Evolutionary conservation across 2,888 invertebrate genomes (phyloP), one percentile per base, ranked within the genome.

Genomic region (Anorthoa munda): DNA sequence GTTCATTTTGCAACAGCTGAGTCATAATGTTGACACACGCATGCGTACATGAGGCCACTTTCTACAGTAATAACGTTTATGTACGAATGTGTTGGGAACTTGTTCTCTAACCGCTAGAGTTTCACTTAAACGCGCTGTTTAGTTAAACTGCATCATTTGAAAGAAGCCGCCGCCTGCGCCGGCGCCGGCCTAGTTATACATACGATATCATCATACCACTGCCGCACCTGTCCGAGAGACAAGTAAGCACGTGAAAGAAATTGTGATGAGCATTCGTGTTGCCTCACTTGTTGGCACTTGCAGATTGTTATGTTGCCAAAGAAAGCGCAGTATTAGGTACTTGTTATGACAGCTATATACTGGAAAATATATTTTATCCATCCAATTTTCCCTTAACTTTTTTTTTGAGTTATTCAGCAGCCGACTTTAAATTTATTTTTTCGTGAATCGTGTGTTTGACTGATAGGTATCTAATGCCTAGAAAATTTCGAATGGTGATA

Each of bases 101-200:
- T 48, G 83, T 65, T 72, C 66, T 68, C 60, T 50, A 59, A 58
- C 55, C 58, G 11, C 31, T 9, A n/a, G 23, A 83, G 64, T 81
- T 81, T 83, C 83, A 61, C 83, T 71, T 72, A 80, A 83, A 67
- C 17, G 58, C 48, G 17, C 59, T 58, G 50, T 80, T 80, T 76
- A 68, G 55, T 61, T 79, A 79, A 83, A 79, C 58, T 68, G 79
- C 60, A 68, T 79, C 39, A 71, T 79, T 83, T 72, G 26, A 48
- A 72, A 67, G 67, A 77, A 71, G 65, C 51, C n/a, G 15, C n/a
- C 45, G 46, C 21, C 60, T 18, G 60, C n/a, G 65, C 51, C n/a
- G 15, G 15, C 45, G 46, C 21, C 60, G 21, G 60, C n/a, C 39
- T 4, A 46, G 46, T 13, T 50, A 13, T 17, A 60, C 61, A 46